phyloP scores from a whole-genome alignment of 2,888 invertebrate species.

The Lymantria monacha region DNA sequence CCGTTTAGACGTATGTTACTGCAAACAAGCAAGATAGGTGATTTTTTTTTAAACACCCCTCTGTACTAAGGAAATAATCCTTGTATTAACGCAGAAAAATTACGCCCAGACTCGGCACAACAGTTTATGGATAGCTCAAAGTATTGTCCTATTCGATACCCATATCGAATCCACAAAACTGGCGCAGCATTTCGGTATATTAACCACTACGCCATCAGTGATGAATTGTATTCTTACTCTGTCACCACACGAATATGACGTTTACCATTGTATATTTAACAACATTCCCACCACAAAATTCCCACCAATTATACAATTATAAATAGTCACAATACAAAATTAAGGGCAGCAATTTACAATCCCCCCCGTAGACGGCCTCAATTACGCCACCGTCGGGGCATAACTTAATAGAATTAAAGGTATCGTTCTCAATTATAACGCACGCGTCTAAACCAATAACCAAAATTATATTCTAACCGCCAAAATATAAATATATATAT shows the following conservation, averaged over 20 bases:
- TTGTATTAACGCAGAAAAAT: too few relatives aligned
- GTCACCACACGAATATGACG: too few relatives aligned
- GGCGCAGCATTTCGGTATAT: too few relatives aligned
- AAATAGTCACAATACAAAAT: conserved; percentile 3
- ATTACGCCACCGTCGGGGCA: conserved; percentile 13
- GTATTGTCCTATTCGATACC: too few relatives aligned
- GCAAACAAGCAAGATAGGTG: too few relatives aligned
- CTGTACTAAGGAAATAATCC: too few relatives aligned
- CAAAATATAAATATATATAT: neutral
- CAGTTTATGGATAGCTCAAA: neutral
- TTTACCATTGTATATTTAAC: too few relatives aligned
- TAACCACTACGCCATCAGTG: too few relatives aligned
- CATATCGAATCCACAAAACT: too few relatives aligned
- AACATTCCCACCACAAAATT: neutral
- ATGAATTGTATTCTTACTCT: too few relatives aligned
- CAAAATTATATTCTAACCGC: conserved; percentile 24
- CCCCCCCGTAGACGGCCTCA: conserved; percentile 1
- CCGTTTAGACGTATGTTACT: too few relatives aligned
- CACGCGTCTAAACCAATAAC: conserved; percentile 29
- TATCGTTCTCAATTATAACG: conserved; percentile 28
- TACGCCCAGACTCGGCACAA: too few relatives aligned
- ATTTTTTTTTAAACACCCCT: neutral
- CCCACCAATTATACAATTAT: conserved; percentile 1
- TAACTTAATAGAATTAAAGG: conserved; percentile 32
- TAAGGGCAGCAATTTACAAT: conserved; percentile 5